phyloP scores from a whole-genome alignment of 2,888 invertebrate genomes.

The Ecdyonurus torrentis region DNA sequence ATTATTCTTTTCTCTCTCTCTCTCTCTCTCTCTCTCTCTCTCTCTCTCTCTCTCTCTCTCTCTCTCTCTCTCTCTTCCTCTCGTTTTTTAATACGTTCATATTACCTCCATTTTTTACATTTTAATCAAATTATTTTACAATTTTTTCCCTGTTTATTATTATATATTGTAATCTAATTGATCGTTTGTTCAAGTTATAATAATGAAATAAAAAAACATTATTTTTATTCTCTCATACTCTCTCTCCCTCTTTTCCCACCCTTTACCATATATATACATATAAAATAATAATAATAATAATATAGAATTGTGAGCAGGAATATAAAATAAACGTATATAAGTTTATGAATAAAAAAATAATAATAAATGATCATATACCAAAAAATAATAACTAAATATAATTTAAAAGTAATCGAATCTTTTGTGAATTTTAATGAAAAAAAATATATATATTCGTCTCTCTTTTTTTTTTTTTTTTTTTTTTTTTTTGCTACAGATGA shows the following conservation, averaged over 20 bases:
- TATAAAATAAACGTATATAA: neutral
- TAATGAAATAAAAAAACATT: too few relatives aligned
- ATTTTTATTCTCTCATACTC: too few relatives aligned
- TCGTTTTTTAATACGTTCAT: too few relatives aligned
- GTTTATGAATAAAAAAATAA: neutral
- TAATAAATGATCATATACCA: neutral
- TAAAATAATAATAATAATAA: neutral
- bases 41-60: too few relatives aligned
- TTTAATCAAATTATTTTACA: neutral
- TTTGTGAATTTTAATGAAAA: slow-evolving; percentile 3
- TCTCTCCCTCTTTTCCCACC: too few relatives aligned
- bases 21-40: too few relatives aligned
- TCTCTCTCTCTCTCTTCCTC: too few relatives aligned
- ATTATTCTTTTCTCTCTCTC: too few relatives aligned
- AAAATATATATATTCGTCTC: neutral
- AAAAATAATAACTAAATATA: neutral
- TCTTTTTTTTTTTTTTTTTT: neutral
- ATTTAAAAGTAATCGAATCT: slow-evolving; percentile 3
- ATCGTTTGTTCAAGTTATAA: neutral
- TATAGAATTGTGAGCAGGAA: too few relatives aligned
- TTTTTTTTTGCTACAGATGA: neutral
- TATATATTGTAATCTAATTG: neutral
- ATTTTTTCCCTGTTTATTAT: neutral
- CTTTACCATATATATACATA: neutral
- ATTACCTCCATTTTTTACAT: too few relatives aligned